Evolutionary conservation across 2,797 vertebrate species (phyloP).

Genomic region (Syngnathus acus): DNA sequence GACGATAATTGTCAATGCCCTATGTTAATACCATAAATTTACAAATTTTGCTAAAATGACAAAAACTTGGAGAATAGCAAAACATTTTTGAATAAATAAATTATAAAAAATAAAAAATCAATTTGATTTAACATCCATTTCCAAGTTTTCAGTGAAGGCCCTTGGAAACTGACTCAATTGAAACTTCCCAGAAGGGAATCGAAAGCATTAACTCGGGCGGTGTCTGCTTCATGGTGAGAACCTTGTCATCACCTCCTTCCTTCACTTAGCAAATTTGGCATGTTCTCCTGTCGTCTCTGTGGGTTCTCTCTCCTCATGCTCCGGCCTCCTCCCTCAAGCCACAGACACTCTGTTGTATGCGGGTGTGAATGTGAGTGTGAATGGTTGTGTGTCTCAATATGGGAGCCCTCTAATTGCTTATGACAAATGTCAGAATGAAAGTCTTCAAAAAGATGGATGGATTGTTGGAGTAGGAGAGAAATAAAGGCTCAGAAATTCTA

Average conservation of each 20-base stretch:
- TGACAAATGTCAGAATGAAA: not conserved
- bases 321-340: constrained; percentile 1
- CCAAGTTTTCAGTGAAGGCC: too few relatives aligned
- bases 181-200: not conserved
- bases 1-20: too few relatives aligned
- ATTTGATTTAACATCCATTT: too few relatives aligned
- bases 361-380: not conserved
- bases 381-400: not conserved
- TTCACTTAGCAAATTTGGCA: not conserved
- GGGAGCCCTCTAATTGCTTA: not conserved
- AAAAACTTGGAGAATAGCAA: too few relatives aligned
- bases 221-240: not conserved
- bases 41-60: too few relatives aligned
- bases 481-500: constrained; percentile 6
- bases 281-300: not conserved
- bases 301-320: not conserved
- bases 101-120: too few relatives aligned
- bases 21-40: too few relatives aligned
- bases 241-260: constrained; percentile 6
- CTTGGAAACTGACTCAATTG: not conserved
- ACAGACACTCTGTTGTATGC: not conserved
- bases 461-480: constrained; percentile 7
- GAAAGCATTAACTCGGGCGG: not conserved
- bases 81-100: too few relatives aligned
- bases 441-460: not conserved